Evolutionary conservation across 1,140 invertebrate genomes (phyloP).

Genomic region (Aricia agestis): DNA sequence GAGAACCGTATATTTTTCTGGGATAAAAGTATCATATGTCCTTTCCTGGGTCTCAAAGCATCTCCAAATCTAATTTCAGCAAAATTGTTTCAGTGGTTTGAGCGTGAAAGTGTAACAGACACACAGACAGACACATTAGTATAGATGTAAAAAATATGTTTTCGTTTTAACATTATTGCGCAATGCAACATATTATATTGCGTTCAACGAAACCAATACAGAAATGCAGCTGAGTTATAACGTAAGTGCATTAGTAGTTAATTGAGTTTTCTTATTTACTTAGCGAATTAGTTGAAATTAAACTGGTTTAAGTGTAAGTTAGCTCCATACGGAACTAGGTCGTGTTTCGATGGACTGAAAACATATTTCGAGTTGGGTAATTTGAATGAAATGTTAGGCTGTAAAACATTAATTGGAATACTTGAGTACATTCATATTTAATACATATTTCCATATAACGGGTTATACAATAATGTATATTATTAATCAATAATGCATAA

Average conservation of each 20-base stretch:
- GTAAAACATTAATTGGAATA: not conserved
- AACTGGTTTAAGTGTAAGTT: not conserved
- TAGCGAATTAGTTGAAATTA: conserved; percentile 1
- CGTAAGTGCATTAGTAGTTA: not conserved
- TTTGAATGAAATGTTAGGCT: not conserved
- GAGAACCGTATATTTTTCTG: no score
- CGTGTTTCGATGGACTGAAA: conserved; percentile 2
- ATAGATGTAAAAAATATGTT: no score
- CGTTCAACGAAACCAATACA: not conserved
- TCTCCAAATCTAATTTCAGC: no score
- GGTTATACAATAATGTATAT: no score
- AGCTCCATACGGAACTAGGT: not conserved
- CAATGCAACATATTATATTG: no score
- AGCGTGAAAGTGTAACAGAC: no score
- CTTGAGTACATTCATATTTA: not conserved
- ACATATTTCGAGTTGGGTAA: not conserved
- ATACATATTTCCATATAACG: no score
- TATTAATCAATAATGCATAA: no score
- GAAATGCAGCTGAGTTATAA: not conserved
- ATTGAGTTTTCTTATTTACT: conserved; percentile 1
- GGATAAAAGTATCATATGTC: no score
- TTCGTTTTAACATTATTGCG: not conserved
- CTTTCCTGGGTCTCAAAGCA: no score
- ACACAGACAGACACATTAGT: no score
- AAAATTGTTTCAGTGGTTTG: no score